A percentile compares a stretch with the other conserved stretches of the same genome.
These are phyloP conservation scores for Listronotus oregonensis DNA, from an alignment of 1,140 invertebrate species.

Conservation along the genomic window DNA sequence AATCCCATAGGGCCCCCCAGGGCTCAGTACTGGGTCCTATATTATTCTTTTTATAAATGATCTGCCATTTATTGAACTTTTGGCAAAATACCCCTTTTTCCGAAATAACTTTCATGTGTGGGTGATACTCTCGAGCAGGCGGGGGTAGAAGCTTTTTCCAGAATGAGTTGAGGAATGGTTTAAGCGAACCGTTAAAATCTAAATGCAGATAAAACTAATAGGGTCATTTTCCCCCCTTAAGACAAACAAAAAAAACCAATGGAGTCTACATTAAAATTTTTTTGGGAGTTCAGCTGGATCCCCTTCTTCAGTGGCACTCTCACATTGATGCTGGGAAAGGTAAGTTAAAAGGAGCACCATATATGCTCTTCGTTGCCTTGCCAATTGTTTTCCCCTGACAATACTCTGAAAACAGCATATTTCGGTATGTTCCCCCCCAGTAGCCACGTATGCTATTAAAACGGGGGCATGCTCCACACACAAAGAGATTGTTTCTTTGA, in stretches of 20 bases:
- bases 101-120: background rate
- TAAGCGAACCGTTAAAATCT: background rate
- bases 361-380: background rate
- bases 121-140: background rate
- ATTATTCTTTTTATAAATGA: conserved; percentile 8
- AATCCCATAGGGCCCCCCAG: too few species aligned
- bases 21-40: conserved; percentile 1
- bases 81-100: background rate
- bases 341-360: background rate
- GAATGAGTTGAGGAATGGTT: conserved; percentile 1
- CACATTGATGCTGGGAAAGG: background rate
- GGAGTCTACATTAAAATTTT: background rate
- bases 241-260: background rate
- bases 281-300: background rate
- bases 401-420: background rate
- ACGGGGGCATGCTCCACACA: too few species aligned
- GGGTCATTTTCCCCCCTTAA: background rate
- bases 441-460: too few species aligned
- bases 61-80: background rate
- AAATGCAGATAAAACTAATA: background rate
- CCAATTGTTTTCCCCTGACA: background rate
- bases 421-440: background rate
- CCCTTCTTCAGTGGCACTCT: conserved; percentile 1
- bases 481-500: too few species aligned
- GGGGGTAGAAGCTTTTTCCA: background rate